These are phyloP conservation scores for Erebia palarica DNA, from an alignment of 2,888 invertebrate genomes.

Conservation along the genomic window DNA sequence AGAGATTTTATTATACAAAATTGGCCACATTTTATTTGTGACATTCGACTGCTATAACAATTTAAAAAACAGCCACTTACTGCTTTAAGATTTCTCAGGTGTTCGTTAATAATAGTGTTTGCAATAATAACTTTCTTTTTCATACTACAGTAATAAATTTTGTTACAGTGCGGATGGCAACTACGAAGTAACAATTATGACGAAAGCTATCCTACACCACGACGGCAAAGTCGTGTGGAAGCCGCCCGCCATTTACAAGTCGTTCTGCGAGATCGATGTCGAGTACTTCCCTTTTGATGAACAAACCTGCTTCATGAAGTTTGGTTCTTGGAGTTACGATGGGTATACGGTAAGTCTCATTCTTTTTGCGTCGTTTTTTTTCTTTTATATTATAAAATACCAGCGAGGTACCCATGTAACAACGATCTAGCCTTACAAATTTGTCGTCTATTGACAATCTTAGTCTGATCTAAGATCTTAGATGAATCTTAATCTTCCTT, in stretches of 20 bases:
- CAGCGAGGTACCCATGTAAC: too few species aligned
- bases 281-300: constrained; percentile 97
- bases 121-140: neutral
- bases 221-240: constrained; percentile 98
- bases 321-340: constrained; percentile 97
- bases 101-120: neutral
- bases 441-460: too few species aligned
- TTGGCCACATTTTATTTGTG: too few species aligned
- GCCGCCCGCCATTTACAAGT: constrained; percentile 99
- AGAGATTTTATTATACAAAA: too few species aligned
- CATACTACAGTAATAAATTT: constrained; percentile 29
- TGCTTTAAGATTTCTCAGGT: too few species aligned
- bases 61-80: too few species aligned
- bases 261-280: constrained; percentile 97
- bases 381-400: too few species aligned
- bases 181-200: constrained; percentile 99
- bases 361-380: neutral
- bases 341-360: constrained; percentile 89
- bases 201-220: constrained; percentile 96
- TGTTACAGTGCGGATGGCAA: constrained; percentile 95
- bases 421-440: too few species aligned
- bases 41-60: too few species aligned
- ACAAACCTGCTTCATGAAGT: constrained; percentile 98
- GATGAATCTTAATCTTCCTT: too few species aligned
- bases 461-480: too few species aligned